These are phyloP conservation scores for Phrixothrix hirtus DNA, from an alignment of 2,888 invertebrate genomes.

Conservation along the genomic window DNA sequence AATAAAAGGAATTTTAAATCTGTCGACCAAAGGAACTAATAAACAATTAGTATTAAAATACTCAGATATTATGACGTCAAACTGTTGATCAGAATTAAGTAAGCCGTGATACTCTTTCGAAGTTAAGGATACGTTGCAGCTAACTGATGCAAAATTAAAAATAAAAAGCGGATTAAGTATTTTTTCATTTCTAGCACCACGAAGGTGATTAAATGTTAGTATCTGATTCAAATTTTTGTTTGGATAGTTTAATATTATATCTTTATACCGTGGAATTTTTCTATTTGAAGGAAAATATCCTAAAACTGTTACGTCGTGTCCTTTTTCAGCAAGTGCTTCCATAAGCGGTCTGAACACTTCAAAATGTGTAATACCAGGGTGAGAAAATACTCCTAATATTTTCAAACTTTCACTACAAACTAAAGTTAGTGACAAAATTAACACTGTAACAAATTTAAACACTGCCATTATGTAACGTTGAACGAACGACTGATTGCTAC, in stretches of 20 bases:
- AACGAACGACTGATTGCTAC: no score
- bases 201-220: no score
- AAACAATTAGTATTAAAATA: constrained; percentile 74
- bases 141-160: neutral
- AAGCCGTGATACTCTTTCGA: constrained; percentile 38
- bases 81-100: constrained; percentile 52
- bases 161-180: no score
- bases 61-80: constrained; percentile 71
- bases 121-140: constrained; percentile 13
- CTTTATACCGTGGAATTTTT: constrained; percentile 61
- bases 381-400: constrained; percentile 69
- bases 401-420: constrained; percentile 44
- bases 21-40: constrained; percentile 44
- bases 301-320: constrained; percentile 70
- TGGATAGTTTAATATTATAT: no score
- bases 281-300: constrained; percentile 64
- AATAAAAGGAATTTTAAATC: constrained; percentile 7
- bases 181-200: no score
- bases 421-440: neutral
- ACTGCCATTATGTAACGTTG: no score
- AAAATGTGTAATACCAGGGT: constrained; percentile 73
- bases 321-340: constrained; percentile 62
- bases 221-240: no score
- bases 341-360: constrained; percentile 66
- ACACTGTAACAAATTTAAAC: no score